These are phyloP conservation scores for Echeneis naucrates DNA, from an alignment of 2,797 vertebrate genomes.

Conservation along the genomic window DNA sequence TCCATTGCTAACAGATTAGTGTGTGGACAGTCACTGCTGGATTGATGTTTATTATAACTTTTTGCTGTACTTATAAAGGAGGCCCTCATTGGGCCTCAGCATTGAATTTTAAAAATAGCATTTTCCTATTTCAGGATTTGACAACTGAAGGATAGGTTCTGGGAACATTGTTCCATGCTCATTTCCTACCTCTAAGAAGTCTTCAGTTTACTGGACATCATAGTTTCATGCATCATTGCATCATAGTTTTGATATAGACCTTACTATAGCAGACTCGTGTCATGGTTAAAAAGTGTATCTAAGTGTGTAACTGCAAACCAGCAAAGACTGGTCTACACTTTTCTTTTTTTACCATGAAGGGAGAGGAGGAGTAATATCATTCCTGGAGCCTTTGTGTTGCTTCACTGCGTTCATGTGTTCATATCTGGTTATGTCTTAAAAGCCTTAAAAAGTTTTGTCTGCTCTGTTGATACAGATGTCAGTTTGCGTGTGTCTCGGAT, in stretches of 20 bases:
- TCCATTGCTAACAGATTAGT: constrained; percentile 11
- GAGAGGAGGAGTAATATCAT: too few relatives aligned
- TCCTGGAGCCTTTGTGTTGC: constrained; percentile 55
- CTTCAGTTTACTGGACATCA: constrained; percentile 63
- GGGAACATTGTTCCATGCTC: constrained; percentile 37
- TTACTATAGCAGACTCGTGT: constrained; percentile 18
- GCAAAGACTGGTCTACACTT: too few relatives aligned
- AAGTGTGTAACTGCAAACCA: constrained; percentile 16
- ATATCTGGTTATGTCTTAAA: constrained; percentile 55
- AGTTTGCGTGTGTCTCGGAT: constrained; percentile 52
- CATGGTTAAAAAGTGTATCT: constrained; percentile 7
- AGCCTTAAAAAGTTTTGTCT: constrained; percentile 65
- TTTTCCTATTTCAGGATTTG: constrained; percentile 18
- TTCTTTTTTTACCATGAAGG: too few relatives aligned
- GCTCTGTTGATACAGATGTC: constrained; percentile 53
- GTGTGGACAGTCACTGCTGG: constrained; percentile 24
- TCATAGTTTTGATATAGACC: constrained; percentile 34
- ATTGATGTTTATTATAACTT: constrained; percentile 10
- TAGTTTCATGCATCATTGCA: too few relatives aligned
- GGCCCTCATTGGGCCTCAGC: constrained; percentile 8
- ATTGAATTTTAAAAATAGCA: constrained; percentile 10
- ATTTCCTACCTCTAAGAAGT: constrained; percentile 73
- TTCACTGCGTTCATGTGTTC: constrained; percentile 52
- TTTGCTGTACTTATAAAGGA: constrained; percentile 3
- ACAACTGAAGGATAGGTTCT: constrained; percentile 31